Percentiles rank a stretch among this genome's conserved stretches.
These are phyloP conservation scores for Schizothorax lantsangensis DNA, from an alignment of 2,797 vertebrate genomes.

Conservation along the genomic window DNA sequence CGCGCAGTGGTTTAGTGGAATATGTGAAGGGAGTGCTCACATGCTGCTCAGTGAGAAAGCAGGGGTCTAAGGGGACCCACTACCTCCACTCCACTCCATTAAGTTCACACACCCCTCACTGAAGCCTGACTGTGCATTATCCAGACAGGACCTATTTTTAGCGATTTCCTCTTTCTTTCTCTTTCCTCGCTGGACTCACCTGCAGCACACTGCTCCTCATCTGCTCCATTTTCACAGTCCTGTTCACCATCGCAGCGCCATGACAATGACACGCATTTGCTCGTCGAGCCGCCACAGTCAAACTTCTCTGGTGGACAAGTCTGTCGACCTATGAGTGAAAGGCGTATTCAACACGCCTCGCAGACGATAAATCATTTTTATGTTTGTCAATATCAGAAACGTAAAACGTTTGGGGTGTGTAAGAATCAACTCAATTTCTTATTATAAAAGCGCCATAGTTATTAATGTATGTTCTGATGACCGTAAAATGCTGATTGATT, in stretches of 20 bases:
- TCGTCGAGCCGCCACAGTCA: conserved; percentile 88
- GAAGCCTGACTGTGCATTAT: conserved; percentile 21
- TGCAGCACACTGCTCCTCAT: conserved; percentile 90
- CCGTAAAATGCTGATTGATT: too few species aligned
- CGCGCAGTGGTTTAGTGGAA: too few species aligned
- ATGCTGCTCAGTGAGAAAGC: too few species aligned
- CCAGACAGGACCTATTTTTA: not conserved
- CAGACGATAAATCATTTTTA: too few species aligned
- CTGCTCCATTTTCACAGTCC: conserved; percentile 91
- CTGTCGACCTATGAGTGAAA: conserved; percentile 83
- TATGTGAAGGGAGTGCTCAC: too few species aligned
- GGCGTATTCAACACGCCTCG: too few species aligned
- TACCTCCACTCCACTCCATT: conserved; percentile 9
- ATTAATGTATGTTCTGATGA: too few species aligned
- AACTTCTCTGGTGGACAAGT: conserved; percentile 93
- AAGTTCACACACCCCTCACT: conserved; percentile 17
- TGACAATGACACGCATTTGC: conserved; percentile 91
- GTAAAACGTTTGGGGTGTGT: too few species aligned
- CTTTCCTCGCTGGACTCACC: conserved; percentile 73
- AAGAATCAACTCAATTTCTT: too few species aligned
- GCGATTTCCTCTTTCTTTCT: not conserved
- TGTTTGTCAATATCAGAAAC: too few species aligned
- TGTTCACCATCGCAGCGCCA: conserved; percentile 97
- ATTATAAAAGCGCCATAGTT: too few species aligned
- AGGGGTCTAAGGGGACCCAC: not conserved